Conservation (phyloP, 2,797 vertebrate species). For the Falco novaeseelandiae region DNA sequence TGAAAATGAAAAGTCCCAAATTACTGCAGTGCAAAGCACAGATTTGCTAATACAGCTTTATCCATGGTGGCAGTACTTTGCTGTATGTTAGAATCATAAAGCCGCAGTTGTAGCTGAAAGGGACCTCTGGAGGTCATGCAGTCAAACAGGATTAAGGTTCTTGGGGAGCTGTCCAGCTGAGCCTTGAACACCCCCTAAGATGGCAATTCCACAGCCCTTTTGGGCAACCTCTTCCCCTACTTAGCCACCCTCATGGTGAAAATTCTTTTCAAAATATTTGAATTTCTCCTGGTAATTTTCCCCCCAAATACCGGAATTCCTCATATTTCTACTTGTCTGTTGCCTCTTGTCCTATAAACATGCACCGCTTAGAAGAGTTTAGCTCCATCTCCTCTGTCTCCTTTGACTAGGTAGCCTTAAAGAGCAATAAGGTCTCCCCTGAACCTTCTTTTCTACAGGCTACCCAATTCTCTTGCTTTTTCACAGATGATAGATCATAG, state of each 20-base stretch:
- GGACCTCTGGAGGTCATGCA: not conserved
- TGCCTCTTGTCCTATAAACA: not conserved
- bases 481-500: not conserved
- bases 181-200: not conserved
- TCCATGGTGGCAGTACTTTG: not conserved
- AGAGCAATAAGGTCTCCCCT: not conserved
- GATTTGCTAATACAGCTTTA: not conserved
- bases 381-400: not conserved
- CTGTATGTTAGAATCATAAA: not conserved
- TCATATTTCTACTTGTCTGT: not conserved
- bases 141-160: not conserved
- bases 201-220: not conserved
- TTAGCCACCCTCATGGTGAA: not conserved
- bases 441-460: accelerated
- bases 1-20: not conserved
- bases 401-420: not conserved
- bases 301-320: not conserved
- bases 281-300: not conserved
- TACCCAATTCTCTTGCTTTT: not conserved
- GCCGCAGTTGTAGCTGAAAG: not conserved
- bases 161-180: not conserved
- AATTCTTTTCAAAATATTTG: not conserved
- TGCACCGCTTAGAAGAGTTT: not conserved
- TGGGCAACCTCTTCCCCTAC: not conserved
- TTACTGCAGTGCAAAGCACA: not conserved